Evolutionary conservation across 2,797 vertebrate genomes (phyloP).

Genomic region (Carcharodon carcharias): DNA sequence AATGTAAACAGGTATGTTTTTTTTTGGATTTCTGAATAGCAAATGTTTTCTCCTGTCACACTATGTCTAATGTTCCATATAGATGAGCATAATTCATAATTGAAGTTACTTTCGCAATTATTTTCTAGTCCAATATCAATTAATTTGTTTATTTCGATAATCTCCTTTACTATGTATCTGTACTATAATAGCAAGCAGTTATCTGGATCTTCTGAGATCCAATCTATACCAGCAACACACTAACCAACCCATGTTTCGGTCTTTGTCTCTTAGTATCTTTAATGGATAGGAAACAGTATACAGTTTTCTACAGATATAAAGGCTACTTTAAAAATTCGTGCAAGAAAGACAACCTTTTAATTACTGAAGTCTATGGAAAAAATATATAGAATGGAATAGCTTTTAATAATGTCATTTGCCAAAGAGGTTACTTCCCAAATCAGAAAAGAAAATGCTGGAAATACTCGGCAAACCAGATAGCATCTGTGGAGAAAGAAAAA

Average conservation of each 20-base stretch:
- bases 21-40: background rate
- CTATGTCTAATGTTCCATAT: background rate
- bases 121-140: background rate
- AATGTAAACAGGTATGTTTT: background rate
- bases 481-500: background rate
- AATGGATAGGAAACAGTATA: background rate
- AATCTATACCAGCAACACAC: background rate
- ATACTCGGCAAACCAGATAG: background rate
- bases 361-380: background rate
- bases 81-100: background rate
- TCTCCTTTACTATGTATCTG: background rate
- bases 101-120: background rate
- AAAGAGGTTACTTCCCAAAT: background rate
- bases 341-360: background rate
- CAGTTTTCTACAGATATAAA: background rate
- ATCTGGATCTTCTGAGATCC: background rate
- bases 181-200: background rate
- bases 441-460: background rate
- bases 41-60: background rate
- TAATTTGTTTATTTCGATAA: background rate
- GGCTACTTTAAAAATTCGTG: background rate
- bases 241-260: background rate
- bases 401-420: background rate
- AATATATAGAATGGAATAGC: background rate
- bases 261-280: background rate